Percentiles rank a stretch among this genome's conserved stretches.
Conservation (phyloP, 2,888 invertebrate species). For the Heliconius sara region DNA sequence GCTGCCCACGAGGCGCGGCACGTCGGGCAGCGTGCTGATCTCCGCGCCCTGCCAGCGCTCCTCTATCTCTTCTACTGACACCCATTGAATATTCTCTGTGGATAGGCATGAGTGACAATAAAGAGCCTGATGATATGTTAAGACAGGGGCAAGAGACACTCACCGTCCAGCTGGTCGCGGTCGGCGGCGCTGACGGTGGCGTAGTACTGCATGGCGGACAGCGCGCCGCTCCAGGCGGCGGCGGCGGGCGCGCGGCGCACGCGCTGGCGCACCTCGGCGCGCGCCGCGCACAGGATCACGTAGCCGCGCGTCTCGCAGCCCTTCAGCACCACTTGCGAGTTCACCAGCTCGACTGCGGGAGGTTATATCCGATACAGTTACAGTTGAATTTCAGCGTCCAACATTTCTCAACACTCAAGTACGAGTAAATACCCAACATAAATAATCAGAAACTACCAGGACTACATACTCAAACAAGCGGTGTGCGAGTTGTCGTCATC, state of each 20-base stretch:
- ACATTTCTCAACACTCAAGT: too few relatives aligned
- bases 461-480: constrained; percentile 93
- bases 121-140: too few relatives aligned
- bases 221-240: constrained; percentile 96
- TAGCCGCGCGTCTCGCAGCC: constrained; percentile 99
- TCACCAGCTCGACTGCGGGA: constrained; percentile 91
- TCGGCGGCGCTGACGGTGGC: constrained; percentile 96
- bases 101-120: too few relatives aligned
- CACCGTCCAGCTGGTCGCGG: constrained; percentile 86
- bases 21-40: constrained; percentile 91
- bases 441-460: not conserved
- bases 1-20: constrained; percentile 95
- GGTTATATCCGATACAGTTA: too few relatives aligned
- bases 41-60: constrained; percentile 88
- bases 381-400: too few relatives aligned
- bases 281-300: constrained; percentile 97
- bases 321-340: constrained; percentile 96
- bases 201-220: constrained; percentile 99
- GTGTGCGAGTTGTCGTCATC: constrained; percentile 96
- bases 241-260: constrained; percentile 92
- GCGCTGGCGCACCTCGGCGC: constrained; percentile 96
- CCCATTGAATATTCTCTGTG: constrained; percentile 96
- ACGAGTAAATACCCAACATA: too few relatives aligned
- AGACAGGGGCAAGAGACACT: too few relatives aligned
- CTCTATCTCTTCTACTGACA: constrained; percentile 96